Conservation (phyloP, 35 echinoderm and acorn worm species). For the Hemicentrotus pulcherrimus region DNA sequence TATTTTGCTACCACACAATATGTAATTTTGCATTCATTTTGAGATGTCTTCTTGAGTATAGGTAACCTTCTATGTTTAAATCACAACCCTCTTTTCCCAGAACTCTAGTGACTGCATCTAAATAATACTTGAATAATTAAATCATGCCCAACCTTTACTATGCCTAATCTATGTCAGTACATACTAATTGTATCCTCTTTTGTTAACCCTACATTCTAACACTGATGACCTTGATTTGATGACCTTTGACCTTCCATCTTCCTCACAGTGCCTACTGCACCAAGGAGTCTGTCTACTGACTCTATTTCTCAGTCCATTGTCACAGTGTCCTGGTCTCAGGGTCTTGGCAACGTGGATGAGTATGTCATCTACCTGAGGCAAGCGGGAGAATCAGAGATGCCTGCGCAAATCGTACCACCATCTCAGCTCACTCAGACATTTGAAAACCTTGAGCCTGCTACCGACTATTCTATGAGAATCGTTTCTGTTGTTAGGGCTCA, state of each 20-base stretch:
- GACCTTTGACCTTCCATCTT: not conserved
- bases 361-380: slow-evolving; percentile 26
- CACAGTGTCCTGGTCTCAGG: slow-evolving; percentile 43
- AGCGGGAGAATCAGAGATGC: not conserved
- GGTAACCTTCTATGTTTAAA: too few species aligned
- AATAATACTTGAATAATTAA: too few species aligned
- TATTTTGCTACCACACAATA: too few species aligned
- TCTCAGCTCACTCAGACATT: slow-evolving; percentile 35
- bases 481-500: not conserved
- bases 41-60: too few species aligned
- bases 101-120: too few species aligned
- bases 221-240: not conserved
- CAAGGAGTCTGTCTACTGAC: slow-evolving; percentile 19
- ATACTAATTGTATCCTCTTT: too few species aligned
- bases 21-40: too few species aligned
- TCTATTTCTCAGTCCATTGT: slow-evolving; percentile 50
- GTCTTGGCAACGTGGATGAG: not conserved
- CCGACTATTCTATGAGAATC: not conserved
- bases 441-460: slow-evolving; percentile 19
- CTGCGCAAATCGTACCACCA: not conserved
- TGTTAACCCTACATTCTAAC: too few species aligned
- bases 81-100: too few species aligned
- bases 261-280: slow-evolving; percentile 43
- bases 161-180: too few species aligned
- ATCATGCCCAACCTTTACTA: too few species aligned